These are phyloP conservation scores for Dolichopus griseipennis DNA, from an alignment of 2,888 invertebrate genomes.

Conservation along the genomic window DNA sequence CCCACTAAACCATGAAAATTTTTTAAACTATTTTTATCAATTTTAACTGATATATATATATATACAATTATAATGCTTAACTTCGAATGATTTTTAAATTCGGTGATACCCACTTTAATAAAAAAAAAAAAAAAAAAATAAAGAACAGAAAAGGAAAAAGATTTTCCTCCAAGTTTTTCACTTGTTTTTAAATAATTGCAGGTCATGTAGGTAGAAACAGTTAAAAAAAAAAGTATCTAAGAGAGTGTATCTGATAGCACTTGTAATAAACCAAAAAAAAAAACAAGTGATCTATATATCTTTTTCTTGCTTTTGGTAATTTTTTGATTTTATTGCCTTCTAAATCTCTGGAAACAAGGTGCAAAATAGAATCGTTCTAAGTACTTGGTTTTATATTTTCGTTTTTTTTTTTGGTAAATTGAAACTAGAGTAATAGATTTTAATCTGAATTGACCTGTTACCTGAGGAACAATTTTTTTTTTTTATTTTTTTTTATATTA, in stretches of 20 bases:
- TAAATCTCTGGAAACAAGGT: not conserved
- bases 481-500: not conserved
- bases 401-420: not conserved
- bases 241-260: not conserved
- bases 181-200: not conserved
- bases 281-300: no score
- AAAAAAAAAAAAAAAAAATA: no score
- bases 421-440: slow-evolving; percentile 3
- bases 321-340: no score
- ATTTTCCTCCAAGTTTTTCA: not conserved
- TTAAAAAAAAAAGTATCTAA: not conserved
- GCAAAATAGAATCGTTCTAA: not conserved
- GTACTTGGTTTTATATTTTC: not conserved
- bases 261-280: not conserved
- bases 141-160: no score
- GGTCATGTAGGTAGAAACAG: not conserved
- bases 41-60: no score
- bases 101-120: not conserved
- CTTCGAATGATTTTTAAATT: not conserved
- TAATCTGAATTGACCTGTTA: slow-evolving; percentile 1
- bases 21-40: no score
- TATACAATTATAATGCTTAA: not conserved
- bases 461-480: not conserved
- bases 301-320: no score
- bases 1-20: no score